Evolutionary conservation across 2,888 invertebrate species (phyloP).

Genomic region (Drosophila percnosoma): DNA sequence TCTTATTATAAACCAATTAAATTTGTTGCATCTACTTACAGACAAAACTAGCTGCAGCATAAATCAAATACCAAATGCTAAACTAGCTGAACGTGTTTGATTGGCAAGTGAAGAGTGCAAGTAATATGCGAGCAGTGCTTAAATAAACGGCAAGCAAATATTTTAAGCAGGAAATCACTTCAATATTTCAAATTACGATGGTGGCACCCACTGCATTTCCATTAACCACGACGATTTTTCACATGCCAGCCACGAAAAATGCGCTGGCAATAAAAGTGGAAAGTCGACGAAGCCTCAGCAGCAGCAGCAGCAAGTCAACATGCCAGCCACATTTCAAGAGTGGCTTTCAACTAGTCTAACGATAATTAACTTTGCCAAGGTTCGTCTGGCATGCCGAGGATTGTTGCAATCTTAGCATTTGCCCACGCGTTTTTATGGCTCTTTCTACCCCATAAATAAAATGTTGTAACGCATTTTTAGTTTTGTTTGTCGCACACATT

Average conservation of each 20-base stretch:
- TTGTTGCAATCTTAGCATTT: constrained; percentile 46
- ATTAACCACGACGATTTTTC: constrained; percentile 31
- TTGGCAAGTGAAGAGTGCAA: constrained; percentile 27
- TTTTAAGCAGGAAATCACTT: constrained; percentile 56
- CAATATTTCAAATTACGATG: constrained; percentile 65
- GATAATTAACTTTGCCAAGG: constrained; percentile 73
- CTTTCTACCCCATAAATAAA: constrained; percentile 58
- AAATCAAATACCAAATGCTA: constrained; percentile 27
- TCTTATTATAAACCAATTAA: neutral
- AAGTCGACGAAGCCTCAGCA: neutral
- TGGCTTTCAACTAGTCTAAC: constrained; percentile 59
- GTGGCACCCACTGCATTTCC: constrained; percentile 9
- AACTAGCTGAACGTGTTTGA: constrained; percentile 18
- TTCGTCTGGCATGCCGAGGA: constrained; percentile 19
- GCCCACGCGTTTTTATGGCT: constrained; percentile 44
- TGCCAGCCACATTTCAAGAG: constrained; percentile 30
- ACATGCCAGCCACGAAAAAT: constrained; percentile 26
- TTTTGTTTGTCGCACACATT: constrained; percentile 52
- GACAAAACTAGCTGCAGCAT: neutral
- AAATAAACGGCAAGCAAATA: constrained; percentile 57
- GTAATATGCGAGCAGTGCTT: constrained; percentile 28
- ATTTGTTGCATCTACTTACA: neutral
- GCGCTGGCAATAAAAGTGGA: constrained; percentile 6
- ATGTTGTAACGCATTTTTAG: constrained; percentile 43
- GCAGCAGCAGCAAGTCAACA: neutral